A percentile compares a stretch with the other conserved stretches of the same genome.
Evolutionary conservation across 2,113 vertebrate species (phyloP).

Genomic region (Silurus asotus): DNA sequence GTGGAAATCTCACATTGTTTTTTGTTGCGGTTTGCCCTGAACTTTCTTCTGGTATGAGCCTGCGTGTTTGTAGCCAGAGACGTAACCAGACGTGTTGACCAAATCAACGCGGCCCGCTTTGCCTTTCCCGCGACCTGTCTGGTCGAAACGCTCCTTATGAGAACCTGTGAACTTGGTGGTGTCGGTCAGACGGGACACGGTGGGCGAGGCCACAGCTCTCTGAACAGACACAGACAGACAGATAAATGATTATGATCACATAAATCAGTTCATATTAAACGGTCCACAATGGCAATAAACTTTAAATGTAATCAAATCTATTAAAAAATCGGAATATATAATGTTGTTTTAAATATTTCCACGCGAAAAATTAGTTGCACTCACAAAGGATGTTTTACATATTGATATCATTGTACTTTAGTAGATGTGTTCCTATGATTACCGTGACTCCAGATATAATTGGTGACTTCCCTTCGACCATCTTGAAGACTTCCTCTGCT

Average conservation of each 20-base stretch:
- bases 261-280: too few species aligned
- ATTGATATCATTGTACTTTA: not conserved
- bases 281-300: too few species aligned
- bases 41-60: constrained; percentile 95
- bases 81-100: constrained; percentile 89
- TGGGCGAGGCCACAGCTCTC: constrained; percentile 90
- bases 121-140: constrained; percentile 87
- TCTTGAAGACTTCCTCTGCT: constrained; percentile 82
- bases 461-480: constrained; percentile 88
- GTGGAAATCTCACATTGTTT: constrained; percentile 64
- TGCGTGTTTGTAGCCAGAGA: constrained; percentile 92
- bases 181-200: constrained; percentile 92
- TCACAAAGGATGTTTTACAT: not conserved
- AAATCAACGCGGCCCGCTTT: constrained; percentile 91
- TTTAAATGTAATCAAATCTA: not conserved
- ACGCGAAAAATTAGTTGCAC: not conserved
- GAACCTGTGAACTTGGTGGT: constrained; percentile 92
- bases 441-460: constrained; percentile 92
- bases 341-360: not conserved
- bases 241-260: not conserved
- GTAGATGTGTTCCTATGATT: constrained; percentile 47
- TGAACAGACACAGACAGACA: constrained; percentile 52
- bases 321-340: not conserved
- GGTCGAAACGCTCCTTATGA: constrained; percentile 94
- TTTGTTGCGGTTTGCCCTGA: constrained; percentile 71